A percentile compares a stretch with the other conserved stretches of the same genome.
phyloP scores from a whole-genome alignment of 2,113 vertebrate genomes.

The Puntigrus tetrazona region DNA sequence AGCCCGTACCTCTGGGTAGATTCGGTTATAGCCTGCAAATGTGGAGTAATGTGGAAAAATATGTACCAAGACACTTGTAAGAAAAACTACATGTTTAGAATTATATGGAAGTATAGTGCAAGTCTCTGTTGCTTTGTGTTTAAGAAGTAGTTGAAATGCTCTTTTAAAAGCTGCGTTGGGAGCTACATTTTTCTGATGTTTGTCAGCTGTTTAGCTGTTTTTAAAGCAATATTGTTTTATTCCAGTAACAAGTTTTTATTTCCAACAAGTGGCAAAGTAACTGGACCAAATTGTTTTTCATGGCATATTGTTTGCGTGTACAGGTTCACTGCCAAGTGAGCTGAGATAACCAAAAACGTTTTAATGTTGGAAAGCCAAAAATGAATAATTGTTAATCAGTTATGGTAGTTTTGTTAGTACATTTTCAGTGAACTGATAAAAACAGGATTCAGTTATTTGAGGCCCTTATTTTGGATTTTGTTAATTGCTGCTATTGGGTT shows the following conservation, averaged over 20 bases:
- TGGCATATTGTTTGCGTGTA: not conserved
- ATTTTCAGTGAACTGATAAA: not conserved
- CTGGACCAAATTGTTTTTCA: not conserved
- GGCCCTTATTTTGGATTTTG: not conserved
- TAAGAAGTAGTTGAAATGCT: not conserved
- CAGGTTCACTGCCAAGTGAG: not conserved
- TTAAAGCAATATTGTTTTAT: not conserved
- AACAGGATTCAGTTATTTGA: not conserved
- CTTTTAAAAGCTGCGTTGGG: constrained; percentile 15
- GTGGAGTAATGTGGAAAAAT: constrained; percentile 31
- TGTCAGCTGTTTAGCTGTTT: not conserved
- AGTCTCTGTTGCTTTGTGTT: constrained; percentile 26
- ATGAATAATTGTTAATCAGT: not conserved
- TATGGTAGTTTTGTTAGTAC: not conserved
- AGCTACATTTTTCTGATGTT: not conserved
- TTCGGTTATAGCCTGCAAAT: constrained; percentile 29
- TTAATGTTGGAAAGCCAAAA: not conserved
- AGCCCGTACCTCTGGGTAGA: constrained; percentile 35
- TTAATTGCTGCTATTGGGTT: not conserved
- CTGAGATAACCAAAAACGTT: not conserved
- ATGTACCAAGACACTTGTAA: not conserved
- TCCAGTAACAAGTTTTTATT: not conserved
- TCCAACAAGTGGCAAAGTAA: not conserved
- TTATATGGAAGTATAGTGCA: constrained; percentile 2
- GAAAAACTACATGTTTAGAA: not conserved